Conservation (phyloP, 2,888 invertebrate genomes). For the Xestia rhomboidea region DNA sequence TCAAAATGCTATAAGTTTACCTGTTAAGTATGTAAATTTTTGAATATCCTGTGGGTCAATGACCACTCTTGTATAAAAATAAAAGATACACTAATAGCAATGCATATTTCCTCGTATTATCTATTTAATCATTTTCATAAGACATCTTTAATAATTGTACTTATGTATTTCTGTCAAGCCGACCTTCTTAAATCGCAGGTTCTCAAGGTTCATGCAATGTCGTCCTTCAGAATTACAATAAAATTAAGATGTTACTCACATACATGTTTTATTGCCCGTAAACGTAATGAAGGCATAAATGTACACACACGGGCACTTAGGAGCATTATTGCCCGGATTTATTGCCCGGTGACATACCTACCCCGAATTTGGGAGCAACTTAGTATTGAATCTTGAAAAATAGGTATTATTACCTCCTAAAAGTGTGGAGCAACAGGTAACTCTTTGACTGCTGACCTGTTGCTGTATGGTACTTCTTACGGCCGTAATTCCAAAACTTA, state of each 20-base stretch:
- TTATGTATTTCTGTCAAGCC: background rate
- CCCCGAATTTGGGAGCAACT: background rate
- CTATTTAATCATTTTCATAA: background rate
- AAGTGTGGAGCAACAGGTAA: background rate
- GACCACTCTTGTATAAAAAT: background rate
- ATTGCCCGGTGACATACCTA: constrained; percentile 34
- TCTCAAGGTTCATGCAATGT: background rate
- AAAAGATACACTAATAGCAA: background rate
- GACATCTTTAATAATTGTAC: constrained; percentile 1
- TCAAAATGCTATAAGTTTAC: background rate
- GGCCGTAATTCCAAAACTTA: background rate
- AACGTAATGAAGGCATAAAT: constrained; percentile 44
- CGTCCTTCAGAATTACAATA: constrained; percentile 42
- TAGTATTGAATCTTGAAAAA: background rate
- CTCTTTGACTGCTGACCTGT: background rate
- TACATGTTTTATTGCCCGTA: constrained; percentile 36
- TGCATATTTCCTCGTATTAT: background rate
- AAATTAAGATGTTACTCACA: constrained; percentile 42
- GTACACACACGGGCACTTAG: constrained; percentile 34
- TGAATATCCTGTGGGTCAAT: background rate
- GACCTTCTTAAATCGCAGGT: background rate
- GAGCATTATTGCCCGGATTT: constrained; percentile 13
- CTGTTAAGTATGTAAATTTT: background rate
- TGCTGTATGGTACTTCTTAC: background rate
- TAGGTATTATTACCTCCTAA: background rate